phyloP scores from a whole-genome alignment of 2,113 vertebrate genomes.

The Syngnathus floridae region DNA sequence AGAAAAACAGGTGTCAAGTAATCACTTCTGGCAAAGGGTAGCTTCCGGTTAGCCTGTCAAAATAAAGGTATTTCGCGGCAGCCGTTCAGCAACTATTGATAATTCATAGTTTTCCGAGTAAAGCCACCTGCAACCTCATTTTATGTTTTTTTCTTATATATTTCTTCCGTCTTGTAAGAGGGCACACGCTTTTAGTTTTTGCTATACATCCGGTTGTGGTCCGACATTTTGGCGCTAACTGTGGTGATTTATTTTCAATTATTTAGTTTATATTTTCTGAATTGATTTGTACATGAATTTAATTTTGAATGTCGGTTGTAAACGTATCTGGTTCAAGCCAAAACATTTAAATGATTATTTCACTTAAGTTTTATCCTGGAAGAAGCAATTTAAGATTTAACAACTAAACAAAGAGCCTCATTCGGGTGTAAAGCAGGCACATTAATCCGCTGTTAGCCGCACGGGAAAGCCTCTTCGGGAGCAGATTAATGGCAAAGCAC shows the following conservation, averaged over 20 bases:
- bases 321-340: background rate
- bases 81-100: background rate
- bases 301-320: background rate
- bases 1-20: slow-evolving; percentile 4
- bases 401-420: background rate
- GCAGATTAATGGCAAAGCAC: slow-evolving; percentile 52
- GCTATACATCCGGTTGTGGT: slow-evolving; percentile 1
- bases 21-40: accelerated
- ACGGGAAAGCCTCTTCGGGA: slow-evolving; percentile 47
- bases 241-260: background rate
- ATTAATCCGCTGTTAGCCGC: slow-evolving; percentile 50
- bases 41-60: slow-evolving; percentile 16
- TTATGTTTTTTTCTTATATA: background rate
- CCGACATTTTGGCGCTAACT: background rate
- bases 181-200: background rate
- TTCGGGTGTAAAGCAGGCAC: slow-evolving; percentile 1
- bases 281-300: no score
- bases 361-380: background rate
- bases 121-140: background rate
- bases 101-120: background rate
- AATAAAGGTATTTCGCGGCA: background rate
- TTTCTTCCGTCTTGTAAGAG: background rate
- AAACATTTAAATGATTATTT: background rate
- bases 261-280: no score
- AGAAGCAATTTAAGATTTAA: background rate